Percentiles rank a stretch among this genome's conserved stretches.
phyloP scores from a whole-genome alignment of 1,140 invertebrate species.

The Cylas formicarius region DNA sequence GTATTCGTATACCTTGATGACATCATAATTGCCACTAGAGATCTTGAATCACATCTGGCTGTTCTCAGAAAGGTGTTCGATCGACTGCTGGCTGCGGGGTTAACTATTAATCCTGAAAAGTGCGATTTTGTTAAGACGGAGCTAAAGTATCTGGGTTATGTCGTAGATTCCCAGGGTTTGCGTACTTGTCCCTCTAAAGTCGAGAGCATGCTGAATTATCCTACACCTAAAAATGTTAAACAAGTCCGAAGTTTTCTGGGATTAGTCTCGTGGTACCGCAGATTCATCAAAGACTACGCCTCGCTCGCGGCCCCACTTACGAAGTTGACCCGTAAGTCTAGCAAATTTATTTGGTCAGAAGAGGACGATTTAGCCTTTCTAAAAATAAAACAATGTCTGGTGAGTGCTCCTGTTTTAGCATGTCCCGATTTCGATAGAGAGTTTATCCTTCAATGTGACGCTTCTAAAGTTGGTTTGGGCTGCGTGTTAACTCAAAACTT shows the following conservation, averaged over 20 bases:
- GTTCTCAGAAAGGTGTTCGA: conserved; percentile 24
- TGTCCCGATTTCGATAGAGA: conserved; percentile 26
- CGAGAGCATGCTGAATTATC: conserved; percentile 25
- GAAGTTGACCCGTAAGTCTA: conserved; percentile 25
- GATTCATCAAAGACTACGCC: conserved; percentile 42
- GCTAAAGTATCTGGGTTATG: conserved; percentile 37
- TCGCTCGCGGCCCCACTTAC: conserved; percentile 38
- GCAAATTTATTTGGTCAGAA: conserved; percentile 19
- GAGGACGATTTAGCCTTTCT: conserved; percentile 17
- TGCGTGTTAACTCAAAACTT: conserved; percentile 26
- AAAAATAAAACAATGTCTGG: conserved; percentile 20
- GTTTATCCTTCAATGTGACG: conserved; percentile 26
- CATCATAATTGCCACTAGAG: conserved; percentile 33
- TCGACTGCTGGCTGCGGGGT: conserved; percentile 7
- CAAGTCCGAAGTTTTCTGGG: conserved; percentile 20
- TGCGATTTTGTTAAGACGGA: conserved; percentile 34
- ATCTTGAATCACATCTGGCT: conserved; percentile 37
- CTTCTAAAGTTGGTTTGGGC: conserved; percentile 21
- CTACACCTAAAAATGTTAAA: conserved; percentile 27
- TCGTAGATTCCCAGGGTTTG: conserved; percentile 35
- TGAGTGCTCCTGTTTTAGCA: conserved; percentile 24
- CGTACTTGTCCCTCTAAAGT: conserved; percentile 28
- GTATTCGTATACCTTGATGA: conserved; percentile 38
- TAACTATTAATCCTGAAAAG: conserved; percentile 17
- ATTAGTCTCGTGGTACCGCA: conserved; percentile 41